phyloP scores from a whole-genome alignment of 2,797 vertebrate species.

The Ptychobarbus kaznakovi region DNA sequence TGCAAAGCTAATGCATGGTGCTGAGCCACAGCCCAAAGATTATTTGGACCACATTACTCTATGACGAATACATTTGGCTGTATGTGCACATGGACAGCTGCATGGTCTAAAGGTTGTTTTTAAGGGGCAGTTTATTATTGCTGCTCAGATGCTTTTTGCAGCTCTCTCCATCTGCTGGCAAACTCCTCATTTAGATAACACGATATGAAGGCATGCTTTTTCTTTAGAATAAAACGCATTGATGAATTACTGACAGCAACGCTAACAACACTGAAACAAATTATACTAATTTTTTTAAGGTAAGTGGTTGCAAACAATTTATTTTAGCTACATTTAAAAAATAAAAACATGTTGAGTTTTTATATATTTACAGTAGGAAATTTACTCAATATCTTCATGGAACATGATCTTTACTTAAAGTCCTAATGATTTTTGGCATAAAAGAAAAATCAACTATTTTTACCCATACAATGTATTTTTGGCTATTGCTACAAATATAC shows the following conservation, averaged over 20 bases:
- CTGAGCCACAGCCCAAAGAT: not conserved
- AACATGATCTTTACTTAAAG: too few species aligned
- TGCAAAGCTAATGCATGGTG: constrained; percentile 20
- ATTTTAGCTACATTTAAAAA: too few species aligned
- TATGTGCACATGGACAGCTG: constrained; percentile 34
- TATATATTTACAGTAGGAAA: too few species aligned
- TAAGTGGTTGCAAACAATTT: too few species aligned
- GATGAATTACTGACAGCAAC: not conserved
- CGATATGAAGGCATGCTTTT: not conserved
- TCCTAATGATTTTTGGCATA: too few species aligned
- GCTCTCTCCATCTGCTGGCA: not conserved
- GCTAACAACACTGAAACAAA: too few species aligned
- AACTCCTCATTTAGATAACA: constrained; percentile 5
- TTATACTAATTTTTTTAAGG: too few species aligned
- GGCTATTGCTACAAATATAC: too few species aligned
- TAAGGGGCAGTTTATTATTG: constrained; percentile 25
- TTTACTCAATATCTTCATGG: too few species aligned
- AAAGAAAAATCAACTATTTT: too few species aligned
- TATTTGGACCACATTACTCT: constrained; percentile 37
- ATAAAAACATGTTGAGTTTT: too few species aligned
- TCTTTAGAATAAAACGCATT: not conserved
- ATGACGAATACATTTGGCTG: constrained; percentile 46
- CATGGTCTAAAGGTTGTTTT: constrained; percentile 14
- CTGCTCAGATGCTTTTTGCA: constrained; percentile 25
- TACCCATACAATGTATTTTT: too few species aligned